Evolutionary conservation across 2,113 vertebrate genomes (phyloP), one percentile per base, ranked within the genome.

Genomic region (Bothrops jararaca): DNA sequence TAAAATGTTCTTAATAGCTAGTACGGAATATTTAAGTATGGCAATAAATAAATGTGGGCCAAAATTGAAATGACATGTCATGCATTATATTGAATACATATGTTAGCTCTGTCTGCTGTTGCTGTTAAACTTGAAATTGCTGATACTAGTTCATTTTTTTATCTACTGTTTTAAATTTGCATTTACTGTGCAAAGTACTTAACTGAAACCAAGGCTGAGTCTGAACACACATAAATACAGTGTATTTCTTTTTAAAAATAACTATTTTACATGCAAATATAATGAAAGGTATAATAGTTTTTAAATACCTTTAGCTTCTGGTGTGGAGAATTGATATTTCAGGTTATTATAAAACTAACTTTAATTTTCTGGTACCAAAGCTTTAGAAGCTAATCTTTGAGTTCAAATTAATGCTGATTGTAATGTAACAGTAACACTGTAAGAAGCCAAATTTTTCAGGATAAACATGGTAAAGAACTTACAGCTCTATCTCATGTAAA

Each of bases 161-260:
- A 92, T 54, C 95, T 95, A 60, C 90, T 24, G 24, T 89, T 94
- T 96, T 54, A 95, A 93, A 94, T 97, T 97, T 95, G 85, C 96
- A 85, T 96, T 96, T 10, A 29, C 96, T 96, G 96, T 96, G 93
- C 94, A 97, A 95, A 95, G 95, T 95, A 96, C 96, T 92, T 94
- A 96, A 96, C 95, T 92, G 91, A 95, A 95, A 93, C 90, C 60
- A 12, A 95, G 93, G 85, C 95, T 95, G 92, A 91, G 94, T 92
- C 94, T 0, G 0, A 91, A 95, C 93, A 95, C 95, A 80, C 93
- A 95, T 94, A 95, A 95, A 95, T 95, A 95, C 94, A 93, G 95
- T 94, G 90, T 95, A 94, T 92, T 91, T 91, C 29, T 92, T 92
- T 42, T 91, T 9, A 91, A 91, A 94, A 94, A 95, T 39, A 42